Evolutionary conservation across 1,140 invertebrate genomes (phyloP), one percentile per base, ranked within the genome.

Genomic region (Contarinia nasturtii): DNA sequence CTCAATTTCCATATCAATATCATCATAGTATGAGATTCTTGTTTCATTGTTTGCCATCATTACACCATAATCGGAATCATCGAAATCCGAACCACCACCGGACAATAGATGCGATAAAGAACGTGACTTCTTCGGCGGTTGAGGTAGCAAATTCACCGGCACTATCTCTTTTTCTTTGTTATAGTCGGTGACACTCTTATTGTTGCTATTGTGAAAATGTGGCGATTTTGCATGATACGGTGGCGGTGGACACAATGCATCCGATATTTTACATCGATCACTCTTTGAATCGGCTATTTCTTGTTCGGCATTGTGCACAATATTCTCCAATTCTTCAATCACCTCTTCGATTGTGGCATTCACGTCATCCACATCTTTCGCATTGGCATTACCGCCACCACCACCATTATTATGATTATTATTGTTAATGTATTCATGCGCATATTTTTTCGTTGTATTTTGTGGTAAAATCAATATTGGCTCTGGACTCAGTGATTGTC

Each of bases 331-430:
- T 57, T 86, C 83, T 60, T 85, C 81, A 54, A 88, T 87, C 0
- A 87, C 84, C 65, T 87, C 84, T 52, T 87, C 85, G 44, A 89
- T 86, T 14, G 84, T 86, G 0, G 80, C 84, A 44, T 81, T 80
- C 53, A 83, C 80, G 43, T 82, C 78, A 45, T 76, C 74, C n/a
- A n/a, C 27, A 27, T 27, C 27, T 27, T 27, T 27, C 5, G 65
- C 63, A 40, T 56, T 3, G 48, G 37, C n/a, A 22, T 38, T 40
- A 15, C 10, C 15, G n/a, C n/a, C n/a, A n/a, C 33, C 15, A n/a
- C 19, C 33, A 44, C 15, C 12, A 44, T 21, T 21, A 22, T 22
- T 41, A 8, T 18, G n/a, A n/a, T n/a, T n/a, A 50, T 47, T 36
- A 44, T 22, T 44, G 19, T 63, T 52, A 5, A 10, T 27, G 51